Evolutionary conservation across 2,888 invertebrate species (phyloP), one percentile per base, ranked within the genome.

Genomic region (Frankliniella fusca): DNA sequence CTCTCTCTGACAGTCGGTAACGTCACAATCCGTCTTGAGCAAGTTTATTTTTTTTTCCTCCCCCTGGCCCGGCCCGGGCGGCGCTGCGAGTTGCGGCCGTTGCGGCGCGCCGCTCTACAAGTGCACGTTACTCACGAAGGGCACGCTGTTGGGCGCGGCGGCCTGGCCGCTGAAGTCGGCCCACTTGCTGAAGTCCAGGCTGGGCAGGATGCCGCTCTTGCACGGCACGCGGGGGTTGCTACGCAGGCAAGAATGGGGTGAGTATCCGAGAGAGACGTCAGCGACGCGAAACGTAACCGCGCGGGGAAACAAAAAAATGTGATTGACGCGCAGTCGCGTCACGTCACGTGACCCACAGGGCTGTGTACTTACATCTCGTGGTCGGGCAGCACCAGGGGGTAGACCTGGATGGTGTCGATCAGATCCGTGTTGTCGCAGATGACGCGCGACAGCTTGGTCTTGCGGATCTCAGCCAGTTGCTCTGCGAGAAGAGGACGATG

Each of bases 191-290:
- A 97, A 92, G 89, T 97, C 97, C 86, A 97, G 94, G 83, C 93
- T 91, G 20, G 97, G 96, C 84, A 97, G 91, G 81, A 97, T 91
- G 84, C 96, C 96, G 86, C 95, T 95, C 88, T 94, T 92, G 89
- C 97, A 97, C 12, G 97, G 95, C 84, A 97, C 96, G 86, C 97
- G 92, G n/a, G 97, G 97, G 89, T 97, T 97, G 85, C 97, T 97
- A 88, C 61, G 89, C 89, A 86, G 83, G 23, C 80, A 23, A 23
- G 23, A 27, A 27, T 3, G 70, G 70, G 70, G 70, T 76, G 23
- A 76, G 27, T 76, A 12, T 18, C 15, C 15, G 54, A 12, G 15
- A 1, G 49, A 70, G 20, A 27, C 10, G 48, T 61, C 23, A 2
- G 20, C 20, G 28, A 48, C 50, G n/a, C 70, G 23, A 80, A 65